Evolutionary conservation across 2,113 vertebrate species (phyloP), one percentile per base, ranked within the genome.

Genomic region (Motacilla alba): DNA sequence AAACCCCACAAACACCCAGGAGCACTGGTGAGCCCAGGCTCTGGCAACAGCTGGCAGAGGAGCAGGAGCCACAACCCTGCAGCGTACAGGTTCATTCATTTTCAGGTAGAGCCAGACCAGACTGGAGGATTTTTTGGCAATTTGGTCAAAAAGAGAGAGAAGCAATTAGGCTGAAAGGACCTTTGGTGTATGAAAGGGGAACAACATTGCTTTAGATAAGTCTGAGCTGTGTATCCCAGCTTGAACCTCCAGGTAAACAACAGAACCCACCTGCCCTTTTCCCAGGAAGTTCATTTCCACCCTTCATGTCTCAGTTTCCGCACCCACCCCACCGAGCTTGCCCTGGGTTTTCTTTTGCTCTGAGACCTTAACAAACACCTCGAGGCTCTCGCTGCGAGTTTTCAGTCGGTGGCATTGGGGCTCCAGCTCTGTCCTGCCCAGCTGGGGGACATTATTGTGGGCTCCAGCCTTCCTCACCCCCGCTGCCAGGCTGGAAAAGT

Each of bases 371-470:
- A 69, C 68, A 52, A 64, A 13, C 22, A 2, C 23, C 3, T 0
- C 3, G 43, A 82, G 47, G 37, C 20, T 84, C 50, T 27, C 5
- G 1, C 13, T n/a, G 24, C 0, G 4, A 15, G 20, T 16, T 49
- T 41, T 9, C 22, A 19, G 10, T 6, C 0, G 0, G 23, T 7
- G 50, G 11, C 46, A 84, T 41, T 24, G 60, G 21, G 37, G 24
- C 50, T 63, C 55, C 69, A n/a, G 5, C 16, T 18, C 23, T 17
- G 49, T 43, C 77, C 63, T 35, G 47, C 23, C 1, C 12, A 15
- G 31, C 66, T 58, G 10, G 5, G 2, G 19, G 44, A 3, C 66
- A 44, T 8, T 39, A 2, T 33, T 0, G 0, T 1, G 5, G 13
- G 4, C 35, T 68, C n/a, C 87, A 87, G n/a, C 64, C 31, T 35